phyloP scores from a whole-genome alignment of 2,888 invertebrate genomes.

The Tiliacea citrago region DNA sequence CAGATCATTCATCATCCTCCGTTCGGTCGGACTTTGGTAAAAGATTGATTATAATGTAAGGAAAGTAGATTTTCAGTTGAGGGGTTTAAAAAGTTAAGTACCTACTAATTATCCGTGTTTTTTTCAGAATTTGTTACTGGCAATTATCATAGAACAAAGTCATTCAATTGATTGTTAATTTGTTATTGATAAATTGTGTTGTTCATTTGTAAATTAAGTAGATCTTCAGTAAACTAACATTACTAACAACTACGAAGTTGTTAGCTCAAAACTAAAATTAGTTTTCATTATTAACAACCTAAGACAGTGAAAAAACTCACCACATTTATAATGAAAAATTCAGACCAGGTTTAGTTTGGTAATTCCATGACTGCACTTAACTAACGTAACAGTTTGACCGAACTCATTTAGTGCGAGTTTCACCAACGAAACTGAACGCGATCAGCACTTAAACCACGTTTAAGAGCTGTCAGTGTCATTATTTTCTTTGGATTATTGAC shows the following conservation, averaged over 20 bases:
- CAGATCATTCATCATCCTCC: constrained; percentile 40
- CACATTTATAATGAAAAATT: background rate
- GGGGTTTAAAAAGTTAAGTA: constrained; percentile 9
- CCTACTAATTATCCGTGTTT: background rate
- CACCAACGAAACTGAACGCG: too few relatives aligned
- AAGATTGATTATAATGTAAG: constrained; percentile 34
- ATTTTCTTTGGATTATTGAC: too few relatives aligned
- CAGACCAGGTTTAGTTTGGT: too few relatives aligned
- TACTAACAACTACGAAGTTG: too few relatives aligned
- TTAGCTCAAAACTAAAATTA: too few relatives aligned
- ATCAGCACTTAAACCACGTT: too few relatives aligned
- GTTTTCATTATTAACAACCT: background rate
- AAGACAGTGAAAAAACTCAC: too few relatives aligned
- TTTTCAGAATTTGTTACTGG: background rate
- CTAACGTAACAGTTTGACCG: background rate
- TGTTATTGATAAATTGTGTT: background rate
- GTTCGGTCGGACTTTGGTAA: constrained; percentile 2
- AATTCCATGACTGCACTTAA: background rate
- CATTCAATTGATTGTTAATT: background rate
- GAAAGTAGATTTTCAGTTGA: constrained; percentile 19
- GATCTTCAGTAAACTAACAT: background rate
- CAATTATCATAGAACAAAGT: background rate
- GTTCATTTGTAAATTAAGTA: background rate
- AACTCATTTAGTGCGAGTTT: too few relatives aligned
- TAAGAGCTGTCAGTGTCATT: too few relatives aligned